Evolutionary conservation across 1,140 invertebrate species (phyloP).

Genomic region (Drusus annulatus): DNA sequence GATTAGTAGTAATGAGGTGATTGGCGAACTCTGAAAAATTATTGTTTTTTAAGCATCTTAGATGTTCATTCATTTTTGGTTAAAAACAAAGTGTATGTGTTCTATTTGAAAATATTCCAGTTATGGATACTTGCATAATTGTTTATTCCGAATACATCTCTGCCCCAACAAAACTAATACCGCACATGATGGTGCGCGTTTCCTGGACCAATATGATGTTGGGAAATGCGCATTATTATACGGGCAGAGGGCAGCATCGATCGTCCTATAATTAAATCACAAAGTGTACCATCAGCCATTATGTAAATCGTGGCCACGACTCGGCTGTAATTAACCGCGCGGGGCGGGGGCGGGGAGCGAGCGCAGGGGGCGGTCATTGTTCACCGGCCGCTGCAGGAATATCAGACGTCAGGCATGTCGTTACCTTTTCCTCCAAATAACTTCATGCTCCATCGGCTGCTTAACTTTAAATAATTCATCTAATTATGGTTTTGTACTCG

Average conservation of each 20-base stretch:
- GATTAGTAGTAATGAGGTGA: too few relatives aligned
- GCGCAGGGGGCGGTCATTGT: too few relatives aligned
- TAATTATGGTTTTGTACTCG: neutral
- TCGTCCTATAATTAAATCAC: slow-evolving; percentile 54
- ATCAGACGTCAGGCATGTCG: neutral
- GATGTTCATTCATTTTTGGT: too few relatives aligned
- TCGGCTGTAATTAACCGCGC: slow-evolving; percentile 37
- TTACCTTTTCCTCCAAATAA: neutral
- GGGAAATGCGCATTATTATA: slow-evolving; percentile 35
- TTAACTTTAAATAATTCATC: neutral
- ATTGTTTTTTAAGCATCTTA: too few relatives aligned
- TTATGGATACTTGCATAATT: too few relatives aligned
- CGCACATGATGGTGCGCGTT: neutral
- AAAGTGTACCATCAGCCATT: slow-evolving; percentile 51
- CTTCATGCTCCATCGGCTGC: neutral
- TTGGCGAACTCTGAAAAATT: too few relatives aligned
- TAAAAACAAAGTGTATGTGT: too few relatives aligned
- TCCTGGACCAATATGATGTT: slow-evolving; percentile 20
- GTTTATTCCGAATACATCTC: neutral
- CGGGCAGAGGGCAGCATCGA: neutral
- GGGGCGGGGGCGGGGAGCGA: too few relatives aligned
- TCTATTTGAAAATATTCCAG: too few relatives aligned
- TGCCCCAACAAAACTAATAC: slow-evolving; percentile 4
- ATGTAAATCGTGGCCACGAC: slow-evolving; percentile 58
- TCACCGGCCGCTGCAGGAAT: too few relatives aligned